Evolutionary conservation across 2,113 vertebrate species (phyloP).

Genomic region (Forbesichthys agassizii): DNA sequence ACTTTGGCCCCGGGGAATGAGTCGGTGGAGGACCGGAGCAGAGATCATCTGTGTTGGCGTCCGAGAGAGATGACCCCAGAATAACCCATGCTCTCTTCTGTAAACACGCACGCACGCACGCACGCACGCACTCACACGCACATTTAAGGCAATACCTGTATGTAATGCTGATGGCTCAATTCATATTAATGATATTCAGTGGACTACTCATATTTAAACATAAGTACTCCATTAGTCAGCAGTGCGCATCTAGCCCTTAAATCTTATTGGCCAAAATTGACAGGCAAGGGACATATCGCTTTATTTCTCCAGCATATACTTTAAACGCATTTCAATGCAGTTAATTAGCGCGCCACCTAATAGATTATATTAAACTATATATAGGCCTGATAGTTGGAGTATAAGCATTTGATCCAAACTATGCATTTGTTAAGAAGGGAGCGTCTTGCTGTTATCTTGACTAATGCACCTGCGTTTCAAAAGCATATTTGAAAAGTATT

Average conservation of each 20-base stretch:
- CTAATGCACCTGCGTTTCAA: no score
- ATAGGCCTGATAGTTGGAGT: no score
- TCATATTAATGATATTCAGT: neutral
- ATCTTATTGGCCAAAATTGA: neutral
- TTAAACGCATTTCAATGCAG: no score
- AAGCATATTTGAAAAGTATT: no score
- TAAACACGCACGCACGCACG: constrained; percentile 2
- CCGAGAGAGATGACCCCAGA: constrained; percentile 46
- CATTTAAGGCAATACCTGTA: neutral
- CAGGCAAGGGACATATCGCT: no score
- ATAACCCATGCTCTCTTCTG: constrained; percentile 15
- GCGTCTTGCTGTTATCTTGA: no score
- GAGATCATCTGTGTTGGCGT: constrained; percentile 53
- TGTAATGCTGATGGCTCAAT: neutral
- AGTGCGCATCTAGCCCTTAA: neutral
- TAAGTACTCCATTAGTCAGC: neutral
- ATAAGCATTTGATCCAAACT: no score
- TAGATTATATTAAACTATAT: no score
- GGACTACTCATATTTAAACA: neutral
- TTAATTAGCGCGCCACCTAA: no score
- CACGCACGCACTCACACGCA: neutral
- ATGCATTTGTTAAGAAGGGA: no score
- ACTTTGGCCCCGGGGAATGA: constrained; percentile 33
- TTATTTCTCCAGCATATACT: no score
- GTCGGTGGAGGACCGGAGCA: constrained; percentile 36